Base-by-base conservation (phyloP, 2,888 invertebrate species). In the Catocala sponsa region DNA sequence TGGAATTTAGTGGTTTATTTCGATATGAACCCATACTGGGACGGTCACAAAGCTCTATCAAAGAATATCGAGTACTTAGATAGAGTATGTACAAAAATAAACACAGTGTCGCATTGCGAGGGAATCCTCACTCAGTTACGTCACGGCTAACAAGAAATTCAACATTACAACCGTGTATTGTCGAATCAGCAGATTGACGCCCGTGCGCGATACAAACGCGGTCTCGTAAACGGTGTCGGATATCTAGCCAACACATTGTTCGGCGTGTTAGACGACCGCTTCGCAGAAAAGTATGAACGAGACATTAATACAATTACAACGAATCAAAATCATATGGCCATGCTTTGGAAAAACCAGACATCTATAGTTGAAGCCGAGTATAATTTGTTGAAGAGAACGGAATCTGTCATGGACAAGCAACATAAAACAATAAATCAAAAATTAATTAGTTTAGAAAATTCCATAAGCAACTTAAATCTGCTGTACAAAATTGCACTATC, bases 261-360 rank as follows among this genome's bases (percentile, higher is more conserved):
- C 35, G 35, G 35, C 10, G 50, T 12, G 7, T 35, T 50, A n/a
- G 50, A 35, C 35, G 35, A 35, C 6, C 35, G 38, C 9, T 50
- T 50, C n/a, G 50, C 50, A 12, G 32, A 50, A 32, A 10, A 50
- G 25, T 49, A 50, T 11, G 35, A 50, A n/a, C 25, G n/a, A 12
- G 50, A 35, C 11, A 35, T 50, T 25, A n/a, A 48, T 11, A 9
- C 32, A 0, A 13, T 48, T 9, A 9, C 11, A 48, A n/a, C 25
- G 11, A 48, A 48, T 32, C 48, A 48, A 25, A 13, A 48, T 12
- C 48, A 48, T 9, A 9, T 48, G 10, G 25, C 48, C 10, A 13
- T 9, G 11, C 48, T 48, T 13, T 48, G 48, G 48, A 48, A 48
- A 13, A 48, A 48, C 32, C 48, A 48, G 5, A 48, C 48, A 6